Evolutionary conservation across 2,888 invertebrate genomes (phyloP), one percentile per base, ranked within the genome.

Genomic region (Chrysina gloriosa): DNA sequence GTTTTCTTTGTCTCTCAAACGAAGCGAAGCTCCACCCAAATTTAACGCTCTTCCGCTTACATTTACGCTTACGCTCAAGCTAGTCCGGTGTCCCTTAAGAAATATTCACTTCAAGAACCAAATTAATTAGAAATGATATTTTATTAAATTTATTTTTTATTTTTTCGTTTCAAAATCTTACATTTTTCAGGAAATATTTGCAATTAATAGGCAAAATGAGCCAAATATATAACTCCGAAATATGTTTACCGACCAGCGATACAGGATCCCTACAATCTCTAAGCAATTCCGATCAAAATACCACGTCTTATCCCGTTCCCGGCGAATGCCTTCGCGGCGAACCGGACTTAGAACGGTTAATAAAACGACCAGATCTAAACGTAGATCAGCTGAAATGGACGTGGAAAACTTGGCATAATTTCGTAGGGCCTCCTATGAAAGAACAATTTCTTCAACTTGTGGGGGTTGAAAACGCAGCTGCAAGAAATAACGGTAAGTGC

Each of bases 391-490:
- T 78, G 27, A 73, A 74, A 70, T 88, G 88, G 87, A 82, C 88
- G 0, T 93, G 93, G 93, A 77, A 84, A 11, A 82, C 83, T 3
- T 93, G 92, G 92, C 84, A 92, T 70, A 84, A 89, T 70, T 86
- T 84, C 9, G 86, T 90, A 4, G 89, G 90, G 0, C 84, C 84
- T 0, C 79, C 82, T 2, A 87, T 91, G 79, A 87, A 84, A 67
- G 75, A 83, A 11, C 80, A 86, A 1, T 93, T 88, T 78, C 79
- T 80, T 2, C 77, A 81, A 56, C 82, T 90, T 66, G 86, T 90
- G 1, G 72, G 79, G 19, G 77, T 90, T 14, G 87, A 89, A 78
- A 93, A 93, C 80, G 72, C 75, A 23, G 92, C 89, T 1, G 89
- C 91, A 1, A 81, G 78, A 71, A 85, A 86, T 71, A 89, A 89